Conservation (phyloP, 2,797 vertebrate genomes). For the Hapalemur alaotrensis region DNA sequence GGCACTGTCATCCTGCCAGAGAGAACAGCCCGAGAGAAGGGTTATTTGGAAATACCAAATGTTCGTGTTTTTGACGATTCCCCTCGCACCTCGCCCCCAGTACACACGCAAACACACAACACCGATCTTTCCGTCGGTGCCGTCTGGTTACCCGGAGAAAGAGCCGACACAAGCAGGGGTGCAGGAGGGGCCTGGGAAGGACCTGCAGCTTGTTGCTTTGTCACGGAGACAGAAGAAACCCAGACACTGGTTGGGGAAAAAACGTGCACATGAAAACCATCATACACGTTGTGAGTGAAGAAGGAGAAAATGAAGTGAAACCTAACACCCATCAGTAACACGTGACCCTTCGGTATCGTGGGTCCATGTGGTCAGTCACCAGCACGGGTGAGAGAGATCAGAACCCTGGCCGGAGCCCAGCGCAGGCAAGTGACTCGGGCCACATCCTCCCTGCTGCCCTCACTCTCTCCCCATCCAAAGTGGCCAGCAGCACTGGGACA, state of each 20-base stretch:
- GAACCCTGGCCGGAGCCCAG: neutral
- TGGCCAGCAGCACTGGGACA: neutral
- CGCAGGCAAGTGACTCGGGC: neutral
- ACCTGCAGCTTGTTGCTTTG: neutral
- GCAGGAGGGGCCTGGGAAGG: neutral
- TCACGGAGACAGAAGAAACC: constrained; percentile 4
- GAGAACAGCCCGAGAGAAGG: constrained; percentile 64
- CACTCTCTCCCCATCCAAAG: neutral
- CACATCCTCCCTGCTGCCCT: neutral
- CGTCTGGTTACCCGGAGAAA: neutral
- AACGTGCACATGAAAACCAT: neutral
- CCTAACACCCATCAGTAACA: fast-evolving
- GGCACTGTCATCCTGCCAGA: constrained; percentile 95
- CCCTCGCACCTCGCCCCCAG: constrained; percentile 45
- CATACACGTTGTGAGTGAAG: neutral
- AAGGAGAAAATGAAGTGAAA: neutral
- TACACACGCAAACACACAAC: neutral
- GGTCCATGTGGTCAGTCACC: neutral
- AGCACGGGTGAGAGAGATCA: neutral
- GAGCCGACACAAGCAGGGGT: neutral
- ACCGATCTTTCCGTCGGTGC: neutral
- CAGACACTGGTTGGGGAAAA: neutral
- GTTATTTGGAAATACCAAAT: constrained; percentile 64
- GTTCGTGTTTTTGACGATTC: constrained; percentile 39
- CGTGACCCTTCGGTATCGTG: fast-evolving